Percentiles rank a stretch among this genome's conserved stretches.
Evolutionary conservation across 2,113 vertebrate species (phyloP).

Genomic region (Spea bombifrons): DNA sequence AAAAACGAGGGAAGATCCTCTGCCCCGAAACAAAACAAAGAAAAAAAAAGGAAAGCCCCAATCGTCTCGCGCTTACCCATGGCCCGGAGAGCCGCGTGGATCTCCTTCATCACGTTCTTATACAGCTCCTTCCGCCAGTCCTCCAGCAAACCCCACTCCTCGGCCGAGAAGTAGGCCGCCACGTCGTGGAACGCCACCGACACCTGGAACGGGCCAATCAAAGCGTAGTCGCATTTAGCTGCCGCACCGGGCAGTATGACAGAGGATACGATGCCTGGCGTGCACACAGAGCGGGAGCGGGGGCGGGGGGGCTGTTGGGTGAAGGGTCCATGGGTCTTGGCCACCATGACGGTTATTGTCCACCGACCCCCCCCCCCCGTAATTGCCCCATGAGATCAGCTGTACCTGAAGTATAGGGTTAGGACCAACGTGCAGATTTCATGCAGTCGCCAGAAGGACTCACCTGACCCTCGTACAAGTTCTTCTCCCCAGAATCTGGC

Average conservation of each 20-base stretch:
- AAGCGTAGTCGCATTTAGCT: background rate
- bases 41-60: too few species aligned
- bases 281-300: background rate
- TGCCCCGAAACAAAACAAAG: too few species aligned
- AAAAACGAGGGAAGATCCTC: background rate
- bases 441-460: too few species aligned
- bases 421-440: too few species aligned
- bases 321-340: too few species aligned
- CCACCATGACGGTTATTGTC: too few species aligned
- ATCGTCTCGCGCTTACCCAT: constrained; percentile 2
- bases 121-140: constrained; percentile 38
- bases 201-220: constrained; percentile 13
- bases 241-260: background rate
- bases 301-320: too few species aligned
- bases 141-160: constrained; percentile 24
- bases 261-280: background rate
- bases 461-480: constrained; percentile 8
- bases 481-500: background rate
- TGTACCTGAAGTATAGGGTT: too few species aligned
- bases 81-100: constrained; percentile 14
- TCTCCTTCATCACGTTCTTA: constrained; percentile 31
- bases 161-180: constrained; percentile 15
- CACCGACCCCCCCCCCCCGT: too few species aligned
- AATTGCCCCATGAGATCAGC: too few species aligned
- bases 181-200: constrained; percentile 29